phyloP scores from a whole-genome alignment of 2,888 invertebrate species.

The Cynaeus angustus region DNA sequence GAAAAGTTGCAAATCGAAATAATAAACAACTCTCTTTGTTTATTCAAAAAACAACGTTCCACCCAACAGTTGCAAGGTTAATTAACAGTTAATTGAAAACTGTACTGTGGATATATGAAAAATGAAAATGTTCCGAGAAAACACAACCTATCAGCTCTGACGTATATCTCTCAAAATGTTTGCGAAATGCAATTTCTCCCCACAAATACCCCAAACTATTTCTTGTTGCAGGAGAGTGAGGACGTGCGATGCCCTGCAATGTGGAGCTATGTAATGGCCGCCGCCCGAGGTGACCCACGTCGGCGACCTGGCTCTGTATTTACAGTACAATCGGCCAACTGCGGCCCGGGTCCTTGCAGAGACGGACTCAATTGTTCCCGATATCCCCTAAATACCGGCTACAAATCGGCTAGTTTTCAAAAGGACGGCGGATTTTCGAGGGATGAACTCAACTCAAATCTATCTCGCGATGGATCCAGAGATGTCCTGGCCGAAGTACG shows the following conservation, averaged over 20 bases:
- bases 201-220: slow-evolving; percentile 19
- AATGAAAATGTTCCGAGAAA: too few relatives aligned
- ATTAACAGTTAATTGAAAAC: too few relatives aligned
- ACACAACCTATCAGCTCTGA: too few relatives aligned
- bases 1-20: too few relatives aligned
- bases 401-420: slow-evolving; percentile 48
- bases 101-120: too few relatives aligned
- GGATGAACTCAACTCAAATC: slow-evolving; percentile 57
- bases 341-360: slow-evolving; percentile 67
- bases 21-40: too few relatives aligned
- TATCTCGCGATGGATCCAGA: slow-evolving; percentile 68
- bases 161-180: neutral
- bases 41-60: too few relatives aligned
- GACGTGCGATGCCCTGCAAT: slow-evolving; percentile 71
- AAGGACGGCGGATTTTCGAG: slow-evolving; percentile 55
- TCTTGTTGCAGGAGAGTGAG: slow-evolving; percentile 52
- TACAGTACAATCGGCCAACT: slow-evolving; percentile 65
- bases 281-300: slow-evolving; percentile 79
- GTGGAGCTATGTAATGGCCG: slow-evolving; percentile 85
- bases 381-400: slow-evolving; percentile 51
- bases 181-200: neutral
- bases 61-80: too few relatives aligned
- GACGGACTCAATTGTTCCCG: slow-evolving; percentile 60
- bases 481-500: slow-evolving; percentile 69
- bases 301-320: slow-evolving; percentile 67